phyloP scores from a whole-genome alignment of 2,888 invertebrate genomes.

The Napeogenes sylphis region DNA sequence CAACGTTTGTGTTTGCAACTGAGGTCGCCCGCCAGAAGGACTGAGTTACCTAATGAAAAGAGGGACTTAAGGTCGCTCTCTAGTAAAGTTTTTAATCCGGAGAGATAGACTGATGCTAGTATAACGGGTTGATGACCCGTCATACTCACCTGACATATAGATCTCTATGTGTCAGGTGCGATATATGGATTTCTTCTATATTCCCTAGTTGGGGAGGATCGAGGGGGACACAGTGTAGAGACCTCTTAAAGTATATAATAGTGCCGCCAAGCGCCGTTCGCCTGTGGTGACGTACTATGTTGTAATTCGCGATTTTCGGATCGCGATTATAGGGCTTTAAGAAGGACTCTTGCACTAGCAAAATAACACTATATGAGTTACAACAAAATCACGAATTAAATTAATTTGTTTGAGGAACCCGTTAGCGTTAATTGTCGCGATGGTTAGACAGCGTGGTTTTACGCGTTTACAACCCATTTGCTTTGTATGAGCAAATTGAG shows the following conservation, averaged over 20 bases:
- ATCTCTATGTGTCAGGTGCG: too few species aligned
- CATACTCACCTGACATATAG: slow-evolving; percentile 13
- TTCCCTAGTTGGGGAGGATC: slow-evolving; percentile 21
- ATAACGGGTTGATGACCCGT: slow-evolving; percentile 18
- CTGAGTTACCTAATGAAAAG: slow-evolving; percentile 6
- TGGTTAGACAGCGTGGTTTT: too few species aligned
- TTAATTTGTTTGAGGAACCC: too few species aligned
- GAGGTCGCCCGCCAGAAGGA: neutral
- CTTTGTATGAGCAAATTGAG: too few species aligned
- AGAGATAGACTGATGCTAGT: slow-evolving; percentile 15
- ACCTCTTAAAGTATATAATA: slow-evolving; percentile 14
- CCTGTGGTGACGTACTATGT: slow-evolving; percentile 3
- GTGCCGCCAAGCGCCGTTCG: slow-evolving; percentile 9
- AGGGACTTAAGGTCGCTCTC: slow-evolving; percentile 11
- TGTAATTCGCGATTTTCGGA: neutral
- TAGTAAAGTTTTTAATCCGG: neutral
- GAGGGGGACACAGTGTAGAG: slow-evolving; percentile 15
- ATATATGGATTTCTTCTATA: too few species aligned
- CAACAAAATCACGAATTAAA: too few species aligned
- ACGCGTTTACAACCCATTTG: too few species aligned
- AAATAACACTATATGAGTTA: too few species aligned
- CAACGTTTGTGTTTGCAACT: neutral
- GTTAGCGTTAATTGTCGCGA: neutral
- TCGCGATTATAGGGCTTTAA: slow-evolving; percentile 8
- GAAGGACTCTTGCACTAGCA: slow-evolving; percentile 11